Conservation (phyloP, 2,888 invertebrate genomes). For the Acanthosoma haemorrhoidale region DNA sequence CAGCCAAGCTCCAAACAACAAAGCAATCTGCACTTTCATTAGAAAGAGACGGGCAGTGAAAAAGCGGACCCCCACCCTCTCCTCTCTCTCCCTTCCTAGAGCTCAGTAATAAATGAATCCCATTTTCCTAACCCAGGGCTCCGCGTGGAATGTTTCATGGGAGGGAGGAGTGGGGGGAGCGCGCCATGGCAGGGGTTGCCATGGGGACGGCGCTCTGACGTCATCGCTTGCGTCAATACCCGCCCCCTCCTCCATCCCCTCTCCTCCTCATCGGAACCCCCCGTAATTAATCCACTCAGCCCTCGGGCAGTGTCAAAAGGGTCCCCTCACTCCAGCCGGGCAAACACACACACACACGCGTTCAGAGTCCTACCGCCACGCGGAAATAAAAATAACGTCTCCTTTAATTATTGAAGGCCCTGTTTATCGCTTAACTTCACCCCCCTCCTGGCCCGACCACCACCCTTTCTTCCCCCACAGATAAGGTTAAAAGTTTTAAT, state of each 20-base stretch:
- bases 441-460: background rate
- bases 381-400: conserved; percentile 12
- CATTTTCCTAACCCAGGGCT: conserved; percentile 33
- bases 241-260: background rate
- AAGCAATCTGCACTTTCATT: conserved; percentile 34
- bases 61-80: no score
- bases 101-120: conserved; percentile 38
- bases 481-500: conserved; percentile 12
- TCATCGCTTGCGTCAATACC: conserved; percentile 27
- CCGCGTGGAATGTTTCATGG: conserved; percentile 23
- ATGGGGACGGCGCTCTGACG: conserved; percentile 29
- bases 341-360: no score
- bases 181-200: conserved; percentile 30
- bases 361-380: no score
- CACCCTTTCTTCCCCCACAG: background rate
- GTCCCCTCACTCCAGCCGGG: conserved; percentile 1
- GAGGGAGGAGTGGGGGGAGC: conserved; percentile 19
- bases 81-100: background rate
- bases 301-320: conserved; percentile 14
- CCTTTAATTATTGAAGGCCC: conserved; percentile 12
- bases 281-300: conserved; percentile 30
- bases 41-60: background rate
- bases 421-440: background rate
- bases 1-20: conserved; percentile 26
- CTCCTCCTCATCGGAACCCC: background rate